phyloP scores from a whole-genome alignment of 2,797 vertebrate genomes.

The Taeniopygia guttata region DNA sequence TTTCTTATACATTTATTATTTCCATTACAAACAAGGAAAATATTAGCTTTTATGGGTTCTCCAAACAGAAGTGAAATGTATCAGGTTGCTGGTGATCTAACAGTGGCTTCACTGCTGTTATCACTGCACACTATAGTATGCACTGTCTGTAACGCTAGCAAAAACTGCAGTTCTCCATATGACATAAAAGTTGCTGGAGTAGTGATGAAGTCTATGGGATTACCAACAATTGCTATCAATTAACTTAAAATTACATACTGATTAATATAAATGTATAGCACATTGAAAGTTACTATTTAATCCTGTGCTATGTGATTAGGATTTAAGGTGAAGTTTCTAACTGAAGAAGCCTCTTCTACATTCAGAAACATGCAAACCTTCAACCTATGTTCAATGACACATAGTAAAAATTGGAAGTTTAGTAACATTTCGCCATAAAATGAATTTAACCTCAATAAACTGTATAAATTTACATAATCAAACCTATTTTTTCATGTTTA shows the following conservation, averaged over 20 bases:
- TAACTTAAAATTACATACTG: neutral
- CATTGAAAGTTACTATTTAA: neutral
- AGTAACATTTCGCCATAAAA: neutral
- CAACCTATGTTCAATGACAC: neutral
- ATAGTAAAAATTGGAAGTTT: neutral
- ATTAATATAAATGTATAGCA: neutral
- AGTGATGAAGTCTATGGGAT: neutral
- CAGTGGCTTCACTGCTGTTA: neutral
- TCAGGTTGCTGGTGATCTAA: neutral
- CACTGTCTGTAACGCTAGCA: neutral
- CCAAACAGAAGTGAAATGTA: neutral
- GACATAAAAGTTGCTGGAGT: neutral
- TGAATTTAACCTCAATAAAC: neutral
- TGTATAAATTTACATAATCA: neutral
- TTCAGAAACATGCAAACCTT: neutral
- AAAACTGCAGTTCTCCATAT: fast-evolving
- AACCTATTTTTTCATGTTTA: neutral
- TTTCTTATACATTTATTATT: neutral
- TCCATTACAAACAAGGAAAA: neutral
- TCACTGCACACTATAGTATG: neutral
- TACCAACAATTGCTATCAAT: neutral
- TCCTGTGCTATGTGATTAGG: neutral
- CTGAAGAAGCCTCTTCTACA: neutral
- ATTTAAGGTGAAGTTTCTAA: neutral
- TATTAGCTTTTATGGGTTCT: neutral